Evolutionary conservation across 2,113 vertebrate genomes (phyloP).

Genomic region (Sinocyclocheilus grahami): DNA sequence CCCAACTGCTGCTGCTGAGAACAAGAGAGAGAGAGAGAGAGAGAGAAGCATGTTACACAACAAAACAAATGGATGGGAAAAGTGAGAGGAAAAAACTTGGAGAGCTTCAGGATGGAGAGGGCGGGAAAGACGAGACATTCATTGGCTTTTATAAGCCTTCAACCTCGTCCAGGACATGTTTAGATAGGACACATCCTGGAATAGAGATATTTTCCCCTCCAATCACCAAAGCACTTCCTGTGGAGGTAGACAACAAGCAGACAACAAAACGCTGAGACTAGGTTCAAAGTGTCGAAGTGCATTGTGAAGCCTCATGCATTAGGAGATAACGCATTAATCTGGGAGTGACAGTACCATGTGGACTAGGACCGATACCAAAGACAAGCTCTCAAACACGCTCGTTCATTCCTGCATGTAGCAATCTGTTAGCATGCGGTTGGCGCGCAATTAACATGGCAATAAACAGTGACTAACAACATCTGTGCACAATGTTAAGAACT

Average conservation of each 20-base stretch:
- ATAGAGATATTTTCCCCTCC: slow-evolving; percentile 51
- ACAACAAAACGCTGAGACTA: slow-evolving; percentile 15
- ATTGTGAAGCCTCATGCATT: slow-evolving; percentile 9
- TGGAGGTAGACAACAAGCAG: slow-evolving; percentile 43
- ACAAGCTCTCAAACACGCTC: slow-evolving; percentile 30
- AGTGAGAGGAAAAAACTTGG: slow-evolving; percentile 56
- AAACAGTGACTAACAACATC: slow-evolving; percentile 53
- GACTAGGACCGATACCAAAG: slow-evolving; percentile 31
- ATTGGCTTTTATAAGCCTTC: slow-evolving; percentile 51
- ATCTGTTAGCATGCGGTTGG: slow-evolving; percentile 52
- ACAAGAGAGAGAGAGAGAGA: slow-evolving; percentile 34
- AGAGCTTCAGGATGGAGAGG: slow-evolving; percentile 44
- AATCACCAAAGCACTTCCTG: slow-evolving; percentile 52
- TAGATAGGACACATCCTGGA: slow-evolving; percentile 57
- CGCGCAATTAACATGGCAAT: slow-evolving; percentile 51
- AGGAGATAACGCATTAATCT: slow-evolving; percentile 45
- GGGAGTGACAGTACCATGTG: slow-evolving; percentile 47
- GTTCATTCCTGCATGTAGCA: slow-evolving; percentile 35
- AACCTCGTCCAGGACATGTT: slow-evolving; percentile 46
- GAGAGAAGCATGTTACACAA: slow-evolving; percentile 61
- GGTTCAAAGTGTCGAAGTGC: slow-evolving; percentile 15
- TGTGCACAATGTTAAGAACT: slow-evolving; percentile 44
- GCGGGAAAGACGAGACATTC: slow-evolving; percentile 51
- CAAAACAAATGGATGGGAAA: slow-evolving; percentile 65
- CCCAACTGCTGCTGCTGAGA: slow-evolving; percentile 82